Percentiles rank a stretch among this genome's conserved stretches.
Conservation (phyloP, 2,888 invertebrate species). For the Clusia tigrina region DNA sequence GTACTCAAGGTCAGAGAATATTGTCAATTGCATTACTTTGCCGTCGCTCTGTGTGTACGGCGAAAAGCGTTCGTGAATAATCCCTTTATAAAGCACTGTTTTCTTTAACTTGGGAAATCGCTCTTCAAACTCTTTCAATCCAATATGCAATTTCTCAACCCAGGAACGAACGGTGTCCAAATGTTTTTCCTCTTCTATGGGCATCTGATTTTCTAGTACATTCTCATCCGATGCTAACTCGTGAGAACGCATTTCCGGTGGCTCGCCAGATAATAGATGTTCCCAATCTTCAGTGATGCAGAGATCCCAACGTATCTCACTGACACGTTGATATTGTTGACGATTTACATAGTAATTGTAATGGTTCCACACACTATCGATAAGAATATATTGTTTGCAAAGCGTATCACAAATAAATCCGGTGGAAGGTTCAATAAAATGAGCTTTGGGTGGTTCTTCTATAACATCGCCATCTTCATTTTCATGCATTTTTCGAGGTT, state of each 20-base stretch:
- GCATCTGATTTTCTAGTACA: constrained; percentile 62
- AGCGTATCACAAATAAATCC: constrained; percentile 71
- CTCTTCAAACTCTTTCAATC: constrained; percentile 69
- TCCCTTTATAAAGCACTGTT: constrained; percentile 75
- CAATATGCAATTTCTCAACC: constrained; percentile 73
- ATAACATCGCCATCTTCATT: constrained; percentile 54
- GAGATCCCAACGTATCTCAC: constrained; percentile 71
- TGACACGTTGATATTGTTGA: constrained; percentile 67
- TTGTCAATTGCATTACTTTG: constrained; percentile 51
- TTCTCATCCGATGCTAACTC: constrained; percentile 65
- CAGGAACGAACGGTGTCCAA: constrained; percentile 80
- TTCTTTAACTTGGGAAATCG: constrained; percentile 80
- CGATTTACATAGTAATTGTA: constrained; percentile 83
- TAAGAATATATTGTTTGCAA: constrained; percentile 73
- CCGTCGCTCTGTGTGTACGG: constrained; percentile 80
- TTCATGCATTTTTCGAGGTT: constrained; percentile 45
- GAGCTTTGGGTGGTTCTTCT: constrained; percentile 63
- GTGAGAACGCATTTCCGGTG: constrained; percentile 64
- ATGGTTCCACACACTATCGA: constrained; percentile 88
- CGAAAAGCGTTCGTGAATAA: constrained; percentile 79
- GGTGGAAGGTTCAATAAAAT: constrained; percentile 87
- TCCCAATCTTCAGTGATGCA: constrained; percentile 73
- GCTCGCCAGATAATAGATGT: constrained; percentile 77
- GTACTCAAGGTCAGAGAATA: constrained; percentile 52
- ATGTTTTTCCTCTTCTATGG: constrained; percentile 71